Base-by-base conservation (phyloP, 2,113 vertebrate species). In the Alexandromys fortis region DNA sequence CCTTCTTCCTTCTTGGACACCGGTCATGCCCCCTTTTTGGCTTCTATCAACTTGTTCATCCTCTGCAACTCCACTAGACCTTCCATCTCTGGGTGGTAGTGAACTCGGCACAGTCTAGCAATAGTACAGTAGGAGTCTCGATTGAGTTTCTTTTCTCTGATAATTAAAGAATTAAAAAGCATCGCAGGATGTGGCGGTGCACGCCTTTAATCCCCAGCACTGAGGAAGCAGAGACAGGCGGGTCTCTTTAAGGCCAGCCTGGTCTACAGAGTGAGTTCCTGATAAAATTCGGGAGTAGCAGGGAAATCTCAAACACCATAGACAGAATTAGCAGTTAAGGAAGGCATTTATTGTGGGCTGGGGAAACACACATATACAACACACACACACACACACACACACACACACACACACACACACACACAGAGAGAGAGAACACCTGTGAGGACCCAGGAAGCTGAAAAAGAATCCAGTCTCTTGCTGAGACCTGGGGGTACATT, bases 41-140 rank as follows among this genome's bases (percentile, higher is more conserved):
- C 42, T 49, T 35, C 85, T 5, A 22, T 7, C 33, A n/a, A 68
- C 52, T 49, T 35, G 9, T 45, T 85, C 35, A 26, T 3, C 3
- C 33, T 55, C 55, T 14, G 10, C 3, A 1, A 0, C 21, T 21
- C 0, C 22, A 5, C 45, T 16, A 0, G 49, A 3, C 2, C 49
- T 3, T 72, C 95, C 26, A 1, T 88, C 94, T 79, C 33, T 3
- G 38, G 55, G 77, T 7, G 7, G 55, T 26, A 42, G 72, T 38
- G 55, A 72, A 28, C 9, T 49, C 0, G 2, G 47, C 28, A 35
- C 30, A 19, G 76, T 21, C 28, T 49, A 52, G 76, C 9, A 49
- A 78, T 1, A 47, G 21, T 49, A 1, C 47, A 10, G 16, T 49
- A 52, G 76, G 76, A 35, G 47, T 52, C 45, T 52, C 19, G 16